Evolutionary conservation across 92 coral and sea anemone genomes (phyloP).

Genomic region (Plumapathes pennacea): DNA sequence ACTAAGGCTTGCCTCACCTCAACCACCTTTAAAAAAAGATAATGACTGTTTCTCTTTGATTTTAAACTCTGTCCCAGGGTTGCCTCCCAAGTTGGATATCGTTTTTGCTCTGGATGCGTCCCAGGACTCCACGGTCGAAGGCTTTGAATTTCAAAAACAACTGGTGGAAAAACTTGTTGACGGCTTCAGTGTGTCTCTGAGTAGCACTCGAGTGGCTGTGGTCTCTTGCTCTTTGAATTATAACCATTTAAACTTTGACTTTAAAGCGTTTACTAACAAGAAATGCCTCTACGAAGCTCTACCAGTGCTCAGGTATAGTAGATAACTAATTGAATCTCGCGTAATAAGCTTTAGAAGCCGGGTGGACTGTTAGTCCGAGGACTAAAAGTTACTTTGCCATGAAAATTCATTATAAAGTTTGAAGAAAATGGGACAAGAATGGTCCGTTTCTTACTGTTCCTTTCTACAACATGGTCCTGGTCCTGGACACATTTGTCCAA

Average conservation of each 20-base stretch:
- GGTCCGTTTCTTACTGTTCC: too few species aligned
- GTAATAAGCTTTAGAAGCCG: background rate
- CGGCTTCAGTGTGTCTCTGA: slow-evolving; percentile 44
- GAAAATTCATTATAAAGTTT: too few species aligned
- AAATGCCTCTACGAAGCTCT: slow-evolving; percentile 24
- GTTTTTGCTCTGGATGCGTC: slow-evolving; percentile 44
- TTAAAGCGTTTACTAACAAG: slow-evolving; percentile 23
- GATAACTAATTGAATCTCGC: background rate
- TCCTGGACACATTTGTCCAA: too few species aligned
- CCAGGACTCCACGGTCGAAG: background rate
- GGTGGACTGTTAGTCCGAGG: too few species aligned
- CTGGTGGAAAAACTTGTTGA: slow-evolving; percentile 23
- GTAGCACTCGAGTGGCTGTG: slow-evolving; percentile 38
- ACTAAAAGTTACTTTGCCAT: too few species aligned
- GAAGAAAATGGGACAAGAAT: too few species aligned
- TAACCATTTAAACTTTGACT: slow-evolving; percentile 26
- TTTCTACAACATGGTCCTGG: too few species aligned
- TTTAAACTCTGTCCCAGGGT: background rate
- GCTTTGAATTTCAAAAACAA: slow-evolving; percentile 30
- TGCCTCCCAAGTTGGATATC: slow-evolving; percentile 36
- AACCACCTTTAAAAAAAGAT: too few species aligned
- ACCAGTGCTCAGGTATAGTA: background rate
- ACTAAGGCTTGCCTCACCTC: too few species aligned
- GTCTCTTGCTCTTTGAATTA: slow-evolving; percentile 31
- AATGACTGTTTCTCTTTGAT: too few species aligned